Conservation (phyloP, 35 echinoderm and acorn worm species). For the Chiridota heheva region DNA sequence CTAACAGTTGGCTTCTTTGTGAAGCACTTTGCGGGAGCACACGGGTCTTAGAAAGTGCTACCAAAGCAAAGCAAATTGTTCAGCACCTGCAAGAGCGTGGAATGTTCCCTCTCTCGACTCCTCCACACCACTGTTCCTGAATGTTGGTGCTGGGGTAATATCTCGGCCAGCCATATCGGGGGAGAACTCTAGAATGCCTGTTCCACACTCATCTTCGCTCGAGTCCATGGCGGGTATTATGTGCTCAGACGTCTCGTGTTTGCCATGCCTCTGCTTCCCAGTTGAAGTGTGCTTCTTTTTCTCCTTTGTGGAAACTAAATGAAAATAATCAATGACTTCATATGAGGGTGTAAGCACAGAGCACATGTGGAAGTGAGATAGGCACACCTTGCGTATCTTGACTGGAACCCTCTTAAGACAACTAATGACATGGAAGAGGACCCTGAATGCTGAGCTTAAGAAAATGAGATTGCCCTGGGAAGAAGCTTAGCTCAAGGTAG, state of each 20-base stretch:
- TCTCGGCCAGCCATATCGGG: conserved; percentile 91
- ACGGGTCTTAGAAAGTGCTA: too few relatives aligned
- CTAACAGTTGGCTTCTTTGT: too few relatives aligned
- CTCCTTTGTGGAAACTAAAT: conserved; percentile 5
- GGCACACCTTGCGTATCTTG: too few relatives aligned
- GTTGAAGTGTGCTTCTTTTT: too few relatives aligned
- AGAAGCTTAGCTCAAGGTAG: too few relatives aligned
- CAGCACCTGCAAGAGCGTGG: conserved; percentile 89
- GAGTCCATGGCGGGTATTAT: conserved; percentile 63
- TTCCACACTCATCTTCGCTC: conserved; percentile 76
- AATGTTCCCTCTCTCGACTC: conserved; percentile 52
- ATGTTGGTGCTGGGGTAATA: conserved; percentile 83
- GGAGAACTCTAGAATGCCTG: conserved; percentile 96
- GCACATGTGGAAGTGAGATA: too few relatives aligned
- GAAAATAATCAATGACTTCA: background rate
- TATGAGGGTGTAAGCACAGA: background rate
- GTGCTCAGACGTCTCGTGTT: conserved; percentile 7
- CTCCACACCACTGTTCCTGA: background rate
- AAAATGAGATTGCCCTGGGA: too few relatives aligned
- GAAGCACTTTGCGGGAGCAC: too few relatives aligned
- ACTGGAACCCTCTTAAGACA: too few relatives aligned
- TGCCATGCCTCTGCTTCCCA: conserved; percentile 27
- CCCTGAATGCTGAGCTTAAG: too few relatives aligned
- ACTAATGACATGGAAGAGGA: too few relatives aligned
- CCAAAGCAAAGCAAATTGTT: too few relatives aligned